Percentiles rank a stretch among this genome's conserved stretches.
These are phyloP conservation scores for Intellagama lesueurii DNA, from an alignment of 2,797 vertebrate genomes.

Conservation along the genomic window DNA sequence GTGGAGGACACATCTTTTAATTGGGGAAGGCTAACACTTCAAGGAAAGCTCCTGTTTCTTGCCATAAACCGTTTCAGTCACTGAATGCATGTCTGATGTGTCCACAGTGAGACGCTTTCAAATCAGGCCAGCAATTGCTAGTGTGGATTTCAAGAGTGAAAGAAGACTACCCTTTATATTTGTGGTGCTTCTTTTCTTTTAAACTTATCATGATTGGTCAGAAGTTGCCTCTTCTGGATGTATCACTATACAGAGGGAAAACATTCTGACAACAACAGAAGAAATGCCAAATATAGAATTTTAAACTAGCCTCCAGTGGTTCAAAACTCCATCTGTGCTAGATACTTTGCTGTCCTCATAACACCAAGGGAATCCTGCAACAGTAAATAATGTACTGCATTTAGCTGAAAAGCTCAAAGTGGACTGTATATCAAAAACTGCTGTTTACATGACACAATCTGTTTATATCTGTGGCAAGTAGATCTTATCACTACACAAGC, in stretches of 20 bases:
- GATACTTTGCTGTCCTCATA: conserved; percentile 55
- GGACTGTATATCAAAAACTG: conserved; percentile 58
- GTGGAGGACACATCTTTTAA: too few relatives aligned
- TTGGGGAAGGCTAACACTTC: neutral
- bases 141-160: neutral
- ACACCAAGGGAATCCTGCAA: conserved; percentile 57
- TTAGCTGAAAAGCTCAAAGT: conserved; percentile 64
- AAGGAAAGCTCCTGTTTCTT: neutral
- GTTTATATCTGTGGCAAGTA: conserved; percentile 68
- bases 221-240: neutral
- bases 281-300: conserved; percentile 34
- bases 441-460: conserved; percentile 58
- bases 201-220: neutral
- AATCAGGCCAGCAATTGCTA: neutral
- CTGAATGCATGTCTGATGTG: neutral
- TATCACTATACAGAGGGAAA: neutral
- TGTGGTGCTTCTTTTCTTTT: neutral
- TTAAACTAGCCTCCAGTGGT: conserved; percentile 53
- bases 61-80: neutral
- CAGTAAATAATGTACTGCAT: conserved; percentile 63
- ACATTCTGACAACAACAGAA: conserved; percentile 19
- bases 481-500: conserved; percentile 70
- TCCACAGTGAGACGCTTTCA: neutral
- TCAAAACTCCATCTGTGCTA: conserved; percentile 51
- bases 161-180: neutral